These are phyloP conservation scores for Belgica antarctica DNA, from an alignment of 2,888 invertebrate species.

Conservation along the genomic window DNA sequence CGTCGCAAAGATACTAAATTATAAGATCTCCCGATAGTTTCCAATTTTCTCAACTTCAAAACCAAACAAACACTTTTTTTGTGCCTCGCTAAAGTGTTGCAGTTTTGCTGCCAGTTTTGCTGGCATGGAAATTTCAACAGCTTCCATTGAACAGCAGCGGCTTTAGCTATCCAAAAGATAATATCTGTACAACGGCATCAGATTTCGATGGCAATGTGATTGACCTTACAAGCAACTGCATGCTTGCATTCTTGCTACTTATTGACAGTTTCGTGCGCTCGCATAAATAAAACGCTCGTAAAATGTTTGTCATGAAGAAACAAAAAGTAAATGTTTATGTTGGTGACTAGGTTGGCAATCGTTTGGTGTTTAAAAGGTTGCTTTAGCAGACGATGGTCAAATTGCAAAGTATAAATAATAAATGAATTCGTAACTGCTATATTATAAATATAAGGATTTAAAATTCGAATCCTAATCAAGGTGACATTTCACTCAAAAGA, in stretches of 20 bases:
- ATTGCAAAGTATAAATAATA: too few species aligned
- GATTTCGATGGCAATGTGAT: background rate
- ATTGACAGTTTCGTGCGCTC: slow-evolving; percentile 10
- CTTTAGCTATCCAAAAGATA: background rate
- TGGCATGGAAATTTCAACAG: background rate
- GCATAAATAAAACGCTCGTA: background rate
- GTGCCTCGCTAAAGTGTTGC: background rate
- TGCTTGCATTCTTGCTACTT: background rate
- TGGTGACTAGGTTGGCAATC: too few species aligned
- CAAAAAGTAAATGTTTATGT: too few species aligned
- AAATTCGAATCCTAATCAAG: too few species aligned
- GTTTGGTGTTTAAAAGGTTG: too few species aligned
- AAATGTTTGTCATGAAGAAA: too few species aligned
- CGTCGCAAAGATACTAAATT: slow-evolving; percentile 17
- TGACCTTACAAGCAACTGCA: background rate
- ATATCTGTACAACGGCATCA: slow-evolving; percentile 11
- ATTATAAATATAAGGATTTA: too few species aligned
- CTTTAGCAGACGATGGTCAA: too few species aligned
- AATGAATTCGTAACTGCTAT: too few species aligned
- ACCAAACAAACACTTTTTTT: background rate
- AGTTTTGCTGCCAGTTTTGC: background rate
- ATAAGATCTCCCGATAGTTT: slow-evolving; percentile 22
- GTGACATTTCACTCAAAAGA: too few species aligned
- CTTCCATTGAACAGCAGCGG: background rate
- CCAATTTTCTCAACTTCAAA: background rate